Percentiles rank a stretch among this genome's conserved stretches.
These are phyloP conservation scores for Caradrina clavipalpis DNA, from an alignment of 2,888 invertebrate genomes.

Conservation along the genomic window DNA sequence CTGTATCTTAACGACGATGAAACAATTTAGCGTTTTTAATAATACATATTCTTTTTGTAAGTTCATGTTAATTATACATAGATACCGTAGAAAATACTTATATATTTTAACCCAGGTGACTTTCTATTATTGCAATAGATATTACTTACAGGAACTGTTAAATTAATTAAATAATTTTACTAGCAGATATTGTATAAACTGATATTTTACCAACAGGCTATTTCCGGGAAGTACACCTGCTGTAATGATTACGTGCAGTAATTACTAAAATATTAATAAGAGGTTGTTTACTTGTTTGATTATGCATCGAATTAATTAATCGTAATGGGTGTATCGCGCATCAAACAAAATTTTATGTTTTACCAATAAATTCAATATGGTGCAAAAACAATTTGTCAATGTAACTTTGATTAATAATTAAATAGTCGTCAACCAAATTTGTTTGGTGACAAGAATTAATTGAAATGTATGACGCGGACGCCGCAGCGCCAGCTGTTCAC, in stretches of 20 bases:
- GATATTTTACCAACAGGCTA: neutral
- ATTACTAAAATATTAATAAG: slow-evolving; percentile 2
- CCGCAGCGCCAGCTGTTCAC: slow-evolving; percentile 82
- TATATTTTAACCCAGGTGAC: neutral
- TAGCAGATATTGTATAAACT: neutral
- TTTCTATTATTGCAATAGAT: neutral
- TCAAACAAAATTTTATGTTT: slow-evolving; percentile 43
- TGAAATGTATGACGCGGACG: slow-evolving; percentile 85
- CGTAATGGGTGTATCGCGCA: slow-evolving; percentile 13
- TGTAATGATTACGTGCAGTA: neutral
- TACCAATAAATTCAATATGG: slow-evolving; percentile 58
- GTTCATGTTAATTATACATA: too few species aligned
- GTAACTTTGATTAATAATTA: slow-evolving; percentile 77
- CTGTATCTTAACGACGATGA: too few species aligned
- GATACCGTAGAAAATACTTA: too few species aligned
- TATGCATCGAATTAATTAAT: slow-evolving; percentile 25
- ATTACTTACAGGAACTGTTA: neutral
- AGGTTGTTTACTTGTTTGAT: slow-evolving; percentile 13
- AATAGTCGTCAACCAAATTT: slow-evolving; percentile 80
- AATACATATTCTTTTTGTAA: too few species aligned
- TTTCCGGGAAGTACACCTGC: neutral
- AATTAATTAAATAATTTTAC: neutral
- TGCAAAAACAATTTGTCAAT: slow-evolving; percentile 72
- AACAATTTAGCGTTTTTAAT: too few species aligned
- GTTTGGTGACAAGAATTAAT: slow-evolving; percentile 87